phyloP scores from a whole-genome alignment of 2,888 invertebrate species.

The Luffia ferchaultella region DNA sequence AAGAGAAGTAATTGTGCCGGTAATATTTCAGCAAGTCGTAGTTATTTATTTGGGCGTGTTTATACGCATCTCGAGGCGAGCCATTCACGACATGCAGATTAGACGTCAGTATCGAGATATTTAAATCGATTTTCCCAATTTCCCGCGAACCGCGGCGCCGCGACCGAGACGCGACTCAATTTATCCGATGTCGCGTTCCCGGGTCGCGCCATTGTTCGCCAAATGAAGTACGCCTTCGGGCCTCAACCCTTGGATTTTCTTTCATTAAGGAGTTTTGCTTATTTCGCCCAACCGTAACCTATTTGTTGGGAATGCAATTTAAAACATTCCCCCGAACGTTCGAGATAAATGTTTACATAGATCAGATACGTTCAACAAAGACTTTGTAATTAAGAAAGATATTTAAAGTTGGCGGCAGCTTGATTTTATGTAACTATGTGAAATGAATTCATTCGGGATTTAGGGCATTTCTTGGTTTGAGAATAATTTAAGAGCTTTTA shows the following conservation, averaged over 20 bases:
- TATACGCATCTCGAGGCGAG: not conserved
- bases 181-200: constrained; percentile 52
- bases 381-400: constrained; percentile 67
- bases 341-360: constrained; percentile 51
- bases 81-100: constrained; percentile 36
- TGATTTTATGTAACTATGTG: constrained; percentile 56
- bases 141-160: constrained; percentile 55
- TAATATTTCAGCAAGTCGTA: not conserved
- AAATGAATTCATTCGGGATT: constrained; percentile 59
- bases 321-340: constrained; percentile 51
- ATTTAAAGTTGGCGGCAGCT: constrained; percentile 64
- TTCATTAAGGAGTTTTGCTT: constrained; percentile 55
- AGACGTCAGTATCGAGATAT: constrained; percentile 61
- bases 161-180: constrained; percentile 53
- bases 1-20: not conserved
- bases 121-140: constrained; percentile 66
- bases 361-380: constrained; percentile 62
- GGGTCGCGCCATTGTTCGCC: constrained; percentile 51
- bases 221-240: constrained; percentile 50
- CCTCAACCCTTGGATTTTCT: constrained; percentile 26
- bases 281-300: constrained; percentile 55
- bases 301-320: constrained; percentile 61
- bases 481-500: not conserved
- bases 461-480: constrained; percentile 23
- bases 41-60: not conserved